Evolutionary conservation across 2,888 invertebrate species (phyloP), one percentile per base, ranked within the genome.

Genomic region (Lingula anatina): DNA sequence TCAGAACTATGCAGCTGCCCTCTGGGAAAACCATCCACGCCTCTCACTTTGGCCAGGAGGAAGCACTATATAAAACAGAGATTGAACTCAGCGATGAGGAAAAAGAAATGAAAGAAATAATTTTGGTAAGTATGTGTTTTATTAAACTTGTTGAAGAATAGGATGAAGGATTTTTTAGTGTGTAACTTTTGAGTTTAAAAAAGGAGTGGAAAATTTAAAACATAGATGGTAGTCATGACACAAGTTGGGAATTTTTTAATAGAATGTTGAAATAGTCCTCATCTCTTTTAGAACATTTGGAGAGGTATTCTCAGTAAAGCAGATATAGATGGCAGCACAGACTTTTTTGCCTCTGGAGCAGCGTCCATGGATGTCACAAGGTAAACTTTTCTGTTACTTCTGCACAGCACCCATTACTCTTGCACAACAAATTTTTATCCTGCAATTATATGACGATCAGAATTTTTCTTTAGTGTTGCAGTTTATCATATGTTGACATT

Each of bases 291-390:
- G 60, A 78, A 78, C 12, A 85, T 93, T 46, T 96, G 96, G 96
- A 83, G 84, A 54, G 85, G 86, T 0, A 95, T 96, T 62, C 80
- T 96, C 0, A 87, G 87, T 61, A 80, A 83, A 1, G 85, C 87
- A 2, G 85, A 87, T 9, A 65, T 79, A 21, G 67, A 65, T 1
- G 83, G 85, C 7, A 84, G 85, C 2, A 90, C 91, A 0, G 94
- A 96, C 71, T 96, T 97, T 80, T 96, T 97, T 77, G 84, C 84
- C 1, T 84, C 85, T n/a, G 96, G 96, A 12, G 96, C 91, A n/a
- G 91, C 92, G 0, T 95, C 95, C 5, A 96, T 97, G 92, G 96
- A 97, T 75, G 94, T 96, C 2, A 93, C 95, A 0, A 81, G 84
- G 80, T 82, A 59, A 50, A 48, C 3, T n/a, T 37, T 21, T 5